Base-by-base conservation (phyloP, 2,888 invertebrate species). In the Lypha dubia region DNA sequence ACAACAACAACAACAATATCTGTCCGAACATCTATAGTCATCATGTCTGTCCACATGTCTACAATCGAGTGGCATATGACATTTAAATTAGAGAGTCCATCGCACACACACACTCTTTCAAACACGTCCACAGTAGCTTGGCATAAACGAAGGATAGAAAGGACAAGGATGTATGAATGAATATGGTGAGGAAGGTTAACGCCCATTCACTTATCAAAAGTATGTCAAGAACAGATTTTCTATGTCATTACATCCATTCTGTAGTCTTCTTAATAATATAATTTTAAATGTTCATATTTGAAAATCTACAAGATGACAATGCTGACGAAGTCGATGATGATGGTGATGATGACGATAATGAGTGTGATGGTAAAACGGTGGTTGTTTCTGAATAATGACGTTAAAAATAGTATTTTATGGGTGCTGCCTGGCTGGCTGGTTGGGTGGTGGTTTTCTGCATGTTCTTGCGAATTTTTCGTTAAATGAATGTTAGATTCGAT, bases 211-310 rank as follows among this genome's bases (percentile, higher is more conserved):
- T 84, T 84, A 81, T 81, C 84, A 81, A 81, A 84, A 84, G 77
- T 84, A 84, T 84, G 84, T 84, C 84, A 84, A 81, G 84, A 84
- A 74, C 84, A 84, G 84, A 84, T 84, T 81, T 81, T 84, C 84
- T 84, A 74, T 81, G 74, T 81, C 84, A 84, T 79, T 81, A 81
- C 77, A 84, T 84, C 51, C 41, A 76, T 77, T 80, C 77, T 58
- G 22, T 76, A 49, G n/a, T 22, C 53, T 65, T 24, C 44, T 22
- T 32, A 56, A 76, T 32, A 56, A 76, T 67, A 73, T 11, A n/a
- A 24, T 67, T 38, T 58, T n/a, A 38, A 76, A 56, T 65, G 49
- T n/a, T n/a, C n/a, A n/a, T 53, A n/a, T 79, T 79, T 41, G 38
- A 49, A 79, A 65, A 49, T 79, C 79, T 73, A 51, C 28, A 79